Evolutionary conservation across 92 coral and sea anemone genomes (phyloP), one percentile per base, ranked within the genome.

Genomic region (Phenganax subtilis): DNA sequence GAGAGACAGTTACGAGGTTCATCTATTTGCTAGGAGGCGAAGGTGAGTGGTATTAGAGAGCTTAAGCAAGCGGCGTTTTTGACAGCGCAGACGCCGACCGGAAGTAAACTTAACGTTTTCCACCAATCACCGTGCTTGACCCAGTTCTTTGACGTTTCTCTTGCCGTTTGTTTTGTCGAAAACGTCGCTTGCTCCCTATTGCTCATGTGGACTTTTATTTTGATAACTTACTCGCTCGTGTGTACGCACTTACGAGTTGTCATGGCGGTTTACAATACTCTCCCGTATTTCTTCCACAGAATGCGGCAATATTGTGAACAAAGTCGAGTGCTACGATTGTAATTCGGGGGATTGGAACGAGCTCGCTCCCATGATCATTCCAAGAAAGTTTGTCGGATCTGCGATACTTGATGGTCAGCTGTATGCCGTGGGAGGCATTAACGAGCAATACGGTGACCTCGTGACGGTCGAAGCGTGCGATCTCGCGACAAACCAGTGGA

Each of bases 351-450:
- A 63, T 82, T 94, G 98, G 98, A 85, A 89, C 51, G 75, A 81
- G 82, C 85, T 90, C 67, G 89, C 94, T 9, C 96, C 97, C 6
- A 94, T 94, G 98, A 91, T 91, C 71, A 89, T 91, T 57, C 91
- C 98, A 5, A 86, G 98, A 61, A 94, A 94, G 85, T 89, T 72
- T 70, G 96, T 92, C 16, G 98, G 97, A 12, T 84, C 92, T 44
- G 98, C 97, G 37, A 66, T 91, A 71, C 94, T 94, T 82, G 98
- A 94, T 85, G 97, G 93, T 88, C 96, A 90, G 92, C 88, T 94
- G 90, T 94, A 94, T 90, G 98, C 96, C 29, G 97, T 91, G 8
- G 98, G 98, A 84, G 98, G 98, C 44, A 89, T 94, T 56, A 94
- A 94, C 61, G 88, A 87, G 16, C 97, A 94, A 57, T 91, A 91